Evolutionary conservation across 1,140 invertebrate species (phyloP).

Genomic region (Drosophila dunni): DNA sequence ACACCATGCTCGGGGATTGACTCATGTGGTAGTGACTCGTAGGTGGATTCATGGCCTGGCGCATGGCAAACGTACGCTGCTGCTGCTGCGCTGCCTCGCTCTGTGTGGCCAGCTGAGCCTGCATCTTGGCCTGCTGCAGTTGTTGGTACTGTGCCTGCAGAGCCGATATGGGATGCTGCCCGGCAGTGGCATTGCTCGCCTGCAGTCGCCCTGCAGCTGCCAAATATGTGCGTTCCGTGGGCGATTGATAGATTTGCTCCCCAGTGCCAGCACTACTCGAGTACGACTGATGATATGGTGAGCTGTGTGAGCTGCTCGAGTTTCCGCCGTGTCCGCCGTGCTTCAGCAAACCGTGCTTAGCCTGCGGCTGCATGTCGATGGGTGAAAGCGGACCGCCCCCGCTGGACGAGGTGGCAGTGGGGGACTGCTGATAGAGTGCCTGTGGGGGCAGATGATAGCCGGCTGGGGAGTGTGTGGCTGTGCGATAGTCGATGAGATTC

Average conservation of each 20-base stretch:
- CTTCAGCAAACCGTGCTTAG: conserved; percentile 72
- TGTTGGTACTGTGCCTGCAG: conserved; percentile 86
- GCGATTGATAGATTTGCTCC: conserved; percentile 81
- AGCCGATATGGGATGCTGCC: conserved; percentile 84
- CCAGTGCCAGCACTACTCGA: conserved; percentile 64
- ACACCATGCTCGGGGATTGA: conserved; percentile 78
- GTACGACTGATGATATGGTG: conserved; percentile 80
- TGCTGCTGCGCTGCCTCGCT: conserved; percentile 87
- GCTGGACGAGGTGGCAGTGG: conserved; percentile 72
- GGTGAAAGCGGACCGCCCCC: conserved; percentile 71
- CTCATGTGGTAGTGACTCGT: conserved; percentile 79
- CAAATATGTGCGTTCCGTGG: conserved; percentile 79
- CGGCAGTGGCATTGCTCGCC: conserved; percentile 84
- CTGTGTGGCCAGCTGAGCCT: conserved; percentile 87
- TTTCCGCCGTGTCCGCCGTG: conserved; percentile 52
- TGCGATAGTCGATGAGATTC: conserved; percentile 76
- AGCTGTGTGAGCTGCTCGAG: conserved; percentile 78
- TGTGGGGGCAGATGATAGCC: conserved; percentile 70
- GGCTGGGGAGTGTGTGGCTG: conserved; percentile 71
- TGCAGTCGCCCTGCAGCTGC: conserved; percentile 84
- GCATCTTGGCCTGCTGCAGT: conserved; percentile 87
- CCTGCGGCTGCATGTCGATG: conserved; percentile 80
- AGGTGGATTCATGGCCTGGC: conserved; percentile 85
- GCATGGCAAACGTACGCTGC: conserved; percentile 87
- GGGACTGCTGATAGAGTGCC: conserved; percentile 74